Evolutionary conservation across 2,888 invertebrate genomes (phyloP).

Genomic region (Lasiommata megera): DNA sequence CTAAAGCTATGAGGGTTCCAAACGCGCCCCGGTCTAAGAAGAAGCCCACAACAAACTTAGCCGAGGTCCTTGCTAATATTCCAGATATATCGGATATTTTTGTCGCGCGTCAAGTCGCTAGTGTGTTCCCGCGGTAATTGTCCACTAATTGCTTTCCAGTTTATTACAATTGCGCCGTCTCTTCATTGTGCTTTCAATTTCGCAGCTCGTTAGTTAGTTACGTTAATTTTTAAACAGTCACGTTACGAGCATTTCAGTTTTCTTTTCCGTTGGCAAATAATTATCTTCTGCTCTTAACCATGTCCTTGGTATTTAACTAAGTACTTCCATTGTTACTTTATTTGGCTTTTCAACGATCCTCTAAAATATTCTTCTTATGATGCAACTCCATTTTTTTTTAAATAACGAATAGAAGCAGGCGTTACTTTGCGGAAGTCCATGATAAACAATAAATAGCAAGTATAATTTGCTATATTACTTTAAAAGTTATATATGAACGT

Average conservation of each 20-base stretch:
- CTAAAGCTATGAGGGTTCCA: too few relatives aligned
- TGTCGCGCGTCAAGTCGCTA: background rate
- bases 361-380: too few relatives aligned
- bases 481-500: too few relatives aligned
- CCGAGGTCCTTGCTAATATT: too few relatives aligned
- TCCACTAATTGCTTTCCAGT: constrained; percentile 21
- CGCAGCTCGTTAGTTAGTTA: constrained; percentile 10
- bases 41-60: too few relatives aligned
- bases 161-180: constrained; percentile 8
- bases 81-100: background rate
- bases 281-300: background rate
- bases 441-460: too few relatives aligned
- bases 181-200: constrained; percentile 7
- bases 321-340: background rate
- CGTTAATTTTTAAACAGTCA: constrained; percentile 9
- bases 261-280: constrained; percentile 6
- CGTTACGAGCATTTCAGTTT: background rate
- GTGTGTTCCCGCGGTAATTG: constrained; percentile 8
- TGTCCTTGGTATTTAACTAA: background rate
- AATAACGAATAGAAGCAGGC: too few relatives aligned
- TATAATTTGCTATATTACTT: too few relatives aligned
- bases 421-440: too few relatives aligned
- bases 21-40: too few relatives aligned
- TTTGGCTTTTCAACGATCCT: too few relatives aligned
- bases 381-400: too few relatives aligned